Base-by-base conservation (phyloP, 2,888 invertebrate genomes). In the Tenodera sinensis region DNA sequence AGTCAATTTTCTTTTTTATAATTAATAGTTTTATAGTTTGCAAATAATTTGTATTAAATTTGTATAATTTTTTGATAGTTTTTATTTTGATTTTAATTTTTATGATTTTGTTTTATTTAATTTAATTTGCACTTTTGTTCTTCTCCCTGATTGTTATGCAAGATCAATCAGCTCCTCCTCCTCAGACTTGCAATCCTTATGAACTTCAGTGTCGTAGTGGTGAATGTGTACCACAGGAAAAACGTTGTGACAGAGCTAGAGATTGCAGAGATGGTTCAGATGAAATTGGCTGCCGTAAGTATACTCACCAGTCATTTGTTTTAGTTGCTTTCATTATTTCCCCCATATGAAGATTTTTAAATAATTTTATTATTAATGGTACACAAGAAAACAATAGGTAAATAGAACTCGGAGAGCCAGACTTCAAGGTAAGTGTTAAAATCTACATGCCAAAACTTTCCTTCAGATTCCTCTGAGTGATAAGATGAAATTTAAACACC, bases 231-330 rank as follows among this genome's bases (percentile, higher is more conserved):
- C 93, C 94, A 27, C 91, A 92, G 34, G 92, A 92, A 83, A 93
- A 93, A 89, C 94, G 94, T 85, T 97, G 97, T 93, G 95, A 97
- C 92, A 94, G 94, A 25, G 83, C 91, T 8, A 90, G 87, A 2
- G 96, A 97, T 92, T 97, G 97, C 93, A 90, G 92, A 14, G 94
- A 95, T 92, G 94, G 94, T 90, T 93, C 94, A 54, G 96, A 96
- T 92, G 95, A 96, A 92, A 91, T 91, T 90, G 94, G 94, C 91
- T 95, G 95, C 42, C 88, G 89, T 90, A 90, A 90, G 90, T 90
- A 89, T 47, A 27, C 28, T 42, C 25, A 25, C 25, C 12, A 42
- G 34, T 42, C 42, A 28, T 83, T 82, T 25, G 28, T 47, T 54
- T 71, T 20, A 34, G 20, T 82, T 42, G 9, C 25, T 15, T 84